Conservation (phyloP, 1,140 invertebrate genomes). For the Venturia canescens region DNA sequence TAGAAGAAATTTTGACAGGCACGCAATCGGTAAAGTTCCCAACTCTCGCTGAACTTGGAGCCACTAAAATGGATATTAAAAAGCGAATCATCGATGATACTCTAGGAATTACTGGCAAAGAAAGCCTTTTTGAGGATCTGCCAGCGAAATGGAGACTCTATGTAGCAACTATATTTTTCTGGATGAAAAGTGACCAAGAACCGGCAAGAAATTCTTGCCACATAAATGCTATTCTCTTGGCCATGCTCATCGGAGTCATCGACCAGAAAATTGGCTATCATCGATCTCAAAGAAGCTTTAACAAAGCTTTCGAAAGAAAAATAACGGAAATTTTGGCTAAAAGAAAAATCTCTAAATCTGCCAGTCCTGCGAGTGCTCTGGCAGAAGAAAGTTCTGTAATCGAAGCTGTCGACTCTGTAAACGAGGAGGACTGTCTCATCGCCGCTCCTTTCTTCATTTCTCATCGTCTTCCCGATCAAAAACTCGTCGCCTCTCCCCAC, state of each 20-base stretch:
- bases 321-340: constrained; percentile 11
- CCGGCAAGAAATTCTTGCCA: constrained; percentile 74
- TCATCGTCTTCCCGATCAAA: constrained; percentile 81
- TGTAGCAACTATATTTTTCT: constrained; percentile 82
- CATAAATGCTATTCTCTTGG: constrained; percentile 80
- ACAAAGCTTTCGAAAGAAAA: constrained; percentile 55
- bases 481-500: constrained; percentile 79
- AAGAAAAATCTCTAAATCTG: constrained; percentile 17
- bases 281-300: constrained; percentile 58
- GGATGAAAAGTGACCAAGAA: constrained; percentile 78
- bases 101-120: constrained; percentile 69
- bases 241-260: constrained; percentile 80
- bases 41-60: constrained; percentile 69
- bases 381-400: background rate
- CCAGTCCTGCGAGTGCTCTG: background rate
- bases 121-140: constrained; percentile 74
- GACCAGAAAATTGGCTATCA: constrained; percentile 77
- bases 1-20: background rate
- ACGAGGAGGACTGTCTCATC: constrained; percentile 79
- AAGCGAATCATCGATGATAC: constrained; percentile 74
- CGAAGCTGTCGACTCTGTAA: constrained; percentile 56
- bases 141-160: constrained; percentile 81
- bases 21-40: constrained; percentile 61
- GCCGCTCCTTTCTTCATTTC: constrained; percentile 79
- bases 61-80: constrained; percentile 58